Conservation (phyloP, 2,797 vertebrate species). For the Benthosema pterotum region DNA sequence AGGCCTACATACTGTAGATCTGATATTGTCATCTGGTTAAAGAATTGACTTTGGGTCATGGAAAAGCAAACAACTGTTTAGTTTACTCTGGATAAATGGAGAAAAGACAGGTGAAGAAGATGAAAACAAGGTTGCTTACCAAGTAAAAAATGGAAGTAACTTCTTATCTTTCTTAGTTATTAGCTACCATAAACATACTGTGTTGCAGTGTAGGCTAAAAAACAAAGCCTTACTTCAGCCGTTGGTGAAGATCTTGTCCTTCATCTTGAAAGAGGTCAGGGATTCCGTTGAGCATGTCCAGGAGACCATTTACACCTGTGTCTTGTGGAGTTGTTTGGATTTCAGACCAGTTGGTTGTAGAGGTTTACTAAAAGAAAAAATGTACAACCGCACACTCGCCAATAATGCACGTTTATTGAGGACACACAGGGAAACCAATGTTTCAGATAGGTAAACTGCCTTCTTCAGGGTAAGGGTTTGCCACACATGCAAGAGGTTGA, state of each 20-base stretch:
- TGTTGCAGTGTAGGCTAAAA: too few species aligned
- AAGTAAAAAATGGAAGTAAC: background rate
- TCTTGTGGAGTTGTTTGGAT: background rate
- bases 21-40: background rate
- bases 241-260: background rate
- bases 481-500: too few species aligned
- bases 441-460: too few species aligned
- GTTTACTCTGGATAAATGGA: background rate
- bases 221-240: background rate
- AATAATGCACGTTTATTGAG: too few species aligned
- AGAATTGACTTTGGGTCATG: background rate
- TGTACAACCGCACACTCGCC: too few species aligned
- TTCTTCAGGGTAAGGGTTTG: too few species aligned
- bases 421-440: too few species aligned
- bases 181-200: too few species aligned
- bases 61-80: background rate
- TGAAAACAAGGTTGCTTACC: background rate
- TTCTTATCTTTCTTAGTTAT: too few species aligned
- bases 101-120: background rate
- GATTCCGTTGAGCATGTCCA: background rate
- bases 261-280: background rate
- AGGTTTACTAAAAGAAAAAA: too few species aligned
- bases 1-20: too few species aligned
- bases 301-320: too few species aligned
- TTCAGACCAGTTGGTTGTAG: background rate